A percentile compares a stretch with the other conserved stretches of the same genome.
Conservation (phyloP, 1,140 invertebrate genomes). For the Drosophila guanche region DNA sequence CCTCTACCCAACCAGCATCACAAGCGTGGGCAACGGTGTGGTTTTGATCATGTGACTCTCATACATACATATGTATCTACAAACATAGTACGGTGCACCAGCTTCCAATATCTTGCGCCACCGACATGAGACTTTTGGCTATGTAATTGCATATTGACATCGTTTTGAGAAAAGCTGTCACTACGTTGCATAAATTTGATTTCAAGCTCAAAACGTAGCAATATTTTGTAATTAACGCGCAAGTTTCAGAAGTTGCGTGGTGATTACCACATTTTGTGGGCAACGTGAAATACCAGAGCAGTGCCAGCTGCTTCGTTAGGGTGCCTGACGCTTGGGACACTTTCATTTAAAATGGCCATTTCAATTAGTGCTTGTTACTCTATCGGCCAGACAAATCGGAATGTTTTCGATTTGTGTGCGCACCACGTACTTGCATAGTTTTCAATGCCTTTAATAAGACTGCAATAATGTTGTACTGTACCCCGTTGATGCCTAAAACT, state of each 20-base stretch:
- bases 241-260: conserved; percentile 37
- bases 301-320: conserved; percentile 44
- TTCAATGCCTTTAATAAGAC: conserved; percentile 49
- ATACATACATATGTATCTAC: background rate
- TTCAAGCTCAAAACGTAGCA: conserved; percentile 24
- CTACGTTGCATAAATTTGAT: conserved; percentile 62
- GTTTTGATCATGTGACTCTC: background rate
- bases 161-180: conserved; percentile 55
- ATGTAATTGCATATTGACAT: conserved; percentile 56
- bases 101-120: conserved; percentile 12
- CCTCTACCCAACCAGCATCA: conserved; percentile 20
- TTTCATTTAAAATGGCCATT: conserved; percentile 75
- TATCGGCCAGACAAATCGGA: conserved; percentile 55
- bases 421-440: conserved; percentile 47
- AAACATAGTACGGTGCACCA: background rate
- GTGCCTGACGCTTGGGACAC: conserved; percentile 67
- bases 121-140: conserved; percentile 44
- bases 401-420: conserved; percentile 72
- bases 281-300: conserved; percentile 55
- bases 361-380: conserved; percentile 77
- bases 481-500: conserved; percentile 21
- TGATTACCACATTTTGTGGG: conserved; percentile 8
- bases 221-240: conserved; percentile 71
- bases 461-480: conserved; percentile 45
- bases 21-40: conserved; percentile 13